Percentiles rank a stretch among this genome's conserved stretches.
Conservation (phyloP, 30 jellyfish, hydroid and myxozoan species). For the Cassiopea xamachana region DNA sequence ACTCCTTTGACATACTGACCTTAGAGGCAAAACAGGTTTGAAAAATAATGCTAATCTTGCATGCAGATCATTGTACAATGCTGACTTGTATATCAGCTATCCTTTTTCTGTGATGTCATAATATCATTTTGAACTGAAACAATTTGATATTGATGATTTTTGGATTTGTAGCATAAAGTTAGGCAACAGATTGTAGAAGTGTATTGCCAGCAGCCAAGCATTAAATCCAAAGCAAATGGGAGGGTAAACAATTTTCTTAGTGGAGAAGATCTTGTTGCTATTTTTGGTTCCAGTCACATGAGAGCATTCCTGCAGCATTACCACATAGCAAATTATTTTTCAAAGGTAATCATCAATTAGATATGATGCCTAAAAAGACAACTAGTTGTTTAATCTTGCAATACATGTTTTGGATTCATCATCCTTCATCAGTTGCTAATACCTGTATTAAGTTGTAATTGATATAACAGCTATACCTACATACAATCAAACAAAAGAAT, state of each 20-base stretch:
- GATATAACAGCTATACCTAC: too few species aligned
- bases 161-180: constrained; percentile 13
- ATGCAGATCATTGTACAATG: too few species aligned
- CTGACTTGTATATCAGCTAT: too few species aligned
- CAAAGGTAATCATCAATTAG: constrained; percentile 42
- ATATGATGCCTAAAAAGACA: too few species aligned
- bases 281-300: constrained; percentile 74
- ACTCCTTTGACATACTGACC: too few species aligned
- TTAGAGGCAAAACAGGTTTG: too few species aligned
- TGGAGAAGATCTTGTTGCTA: constrained; percentile 54
- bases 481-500: too few species aligned
- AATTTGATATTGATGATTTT: neutral
- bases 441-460: too few species aligned
- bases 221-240: neutral
- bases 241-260: constrained; percentile 9
- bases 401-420: too few species aligned
- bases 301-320: constrained; percentile 75
- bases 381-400: neutral
- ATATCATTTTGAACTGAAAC: neutral
- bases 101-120: too few species aligned
- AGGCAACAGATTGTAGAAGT: constrained; percentile 40
- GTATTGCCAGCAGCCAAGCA: constrained; percentile 28
- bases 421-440: too few species aligned
- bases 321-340: constrained; percentile 73
- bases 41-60: too few species aligned